Evolutionary conservation across 2,113 vertebrate genomes (phyloP), one percentile per base, ranked within the genome.

Genomic region (Tamias sibiricus): DNA sequence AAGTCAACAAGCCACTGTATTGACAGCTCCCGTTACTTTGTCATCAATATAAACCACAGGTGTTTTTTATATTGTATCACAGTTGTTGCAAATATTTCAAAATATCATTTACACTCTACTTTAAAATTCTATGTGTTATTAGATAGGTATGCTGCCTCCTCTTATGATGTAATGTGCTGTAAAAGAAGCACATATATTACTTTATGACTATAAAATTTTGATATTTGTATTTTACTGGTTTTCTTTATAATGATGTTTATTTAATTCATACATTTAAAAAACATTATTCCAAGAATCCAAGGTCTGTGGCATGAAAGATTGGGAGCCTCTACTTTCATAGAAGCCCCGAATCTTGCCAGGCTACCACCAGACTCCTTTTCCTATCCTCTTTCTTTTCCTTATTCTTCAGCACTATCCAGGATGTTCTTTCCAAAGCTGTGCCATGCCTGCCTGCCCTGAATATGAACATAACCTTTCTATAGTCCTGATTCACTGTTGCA

Each of bases 71-170:
- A 32, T 75, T 2, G 52, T 13, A 42, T 68, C 64, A 57, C 24
- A 62, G 32, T 66, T 91, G 37, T 64, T 81, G 66, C 40, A 62
- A 64, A 72, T 92, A 57, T 84, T 91, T 95, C 57, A 90, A 93
- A 95, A 72, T 84, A 68, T 35, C 64, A n/a, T 80, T 90, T 92
- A 79, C 6, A 82, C 3, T 89, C 42, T 54, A 42, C n/a, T 94
- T 86, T 82, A 71, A 95, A 94, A 86, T 86, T 95, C 20, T 49
- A 80, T 42, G 11, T 54, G 26, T 75, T 71, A 49, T 47, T 82
- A 52, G 64, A 19, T 87, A 71, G 22, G 5, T 81, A 80, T 40
- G 80, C 2, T 42, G 40, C 76, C 71, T 80, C 16, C 24, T 42
- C 40, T 88, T 74, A 49, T 71, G 54, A 91, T 88, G 14, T 40